phyloP scores from a whole-genome alignment of 2,113 vertebrate species.

The Microcebus murinus region DNA sequence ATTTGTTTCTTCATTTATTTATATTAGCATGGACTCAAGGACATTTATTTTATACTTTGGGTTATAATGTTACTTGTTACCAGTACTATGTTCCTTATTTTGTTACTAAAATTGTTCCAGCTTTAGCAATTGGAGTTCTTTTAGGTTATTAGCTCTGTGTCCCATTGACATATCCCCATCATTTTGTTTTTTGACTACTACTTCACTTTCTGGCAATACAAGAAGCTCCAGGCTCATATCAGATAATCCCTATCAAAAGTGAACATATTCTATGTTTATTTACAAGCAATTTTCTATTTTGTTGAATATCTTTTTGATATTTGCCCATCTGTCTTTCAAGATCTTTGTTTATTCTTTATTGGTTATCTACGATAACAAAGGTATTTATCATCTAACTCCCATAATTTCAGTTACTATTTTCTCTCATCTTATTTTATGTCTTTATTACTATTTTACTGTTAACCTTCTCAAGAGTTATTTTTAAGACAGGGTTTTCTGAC shows the following conservation, averaged over 20 bases:
- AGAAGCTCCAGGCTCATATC: not conserved
- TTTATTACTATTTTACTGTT: constrained; percentile 27
- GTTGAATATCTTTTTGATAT: constrained; percentile 15
- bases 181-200: not conserved
- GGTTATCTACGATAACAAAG: not conserved
- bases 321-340: not conserved
- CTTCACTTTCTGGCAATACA: not conserved
- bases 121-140: not conserved
- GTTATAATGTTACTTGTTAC: not conserved
- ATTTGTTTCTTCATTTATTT: not conserved
- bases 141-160: not conserved
- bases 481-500: constrained; percentile 30
- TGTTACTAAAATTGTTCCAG: not conserved
- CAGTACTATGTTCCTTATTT: not conserved
- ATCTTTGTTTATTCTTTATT: not conserved
- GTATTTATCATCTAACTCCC: not conserved
- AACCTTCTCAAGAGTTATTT: not conserved
- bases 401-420: constrained; percentile 21
- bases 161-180: not conserved
- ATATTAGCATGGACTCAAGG: not conserved
- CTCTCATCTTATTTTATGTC: not conserved
- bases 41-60: constrained; percentile 29
- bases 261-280: not conserved
- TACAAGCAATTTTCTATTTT: constrained; percentile 39
- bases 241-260: not conserved